Evolutionary conservation across 2,113 vertebrate genomes (phyloP), one percentile per base, ranked within the genome.

Genomic region (Aptenodytes forsteri): DNA sequence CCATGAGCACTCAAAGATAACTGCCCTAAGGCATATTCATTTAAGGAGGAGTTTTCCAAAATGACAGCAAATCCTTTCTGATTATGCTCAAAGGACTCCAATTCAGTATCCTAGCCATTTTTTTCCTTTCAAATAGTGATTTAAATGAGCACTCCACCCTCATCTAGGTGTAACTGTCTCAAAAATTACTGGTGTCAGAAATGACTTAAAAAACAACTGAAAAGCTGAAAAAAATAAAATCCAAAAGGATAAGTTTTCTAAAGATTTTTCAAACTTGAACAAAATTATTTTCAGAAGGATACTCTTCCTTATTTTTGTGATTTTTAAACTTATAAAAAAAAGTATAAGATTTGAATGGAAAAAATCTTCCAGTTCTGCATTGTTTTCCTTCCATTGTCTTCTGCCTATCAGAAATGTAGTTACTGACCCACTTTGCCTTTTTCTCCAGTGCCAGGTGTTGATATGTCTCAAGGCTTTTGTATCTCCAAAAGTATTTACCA

Each of bases 1-100:
- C 58, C 32, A 7, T 90, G 30, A 50, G 8, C 36, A 92, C n/a
- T 93, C 49, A 66, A 65, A 83, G 47, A 72, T 77, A 90, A 85
- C 36, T 66, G 66, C 66, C 67, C 7, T 58, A 71, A 96, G 90
- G 67, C 10, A 36, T 50, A 70, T 38, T 95, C 88, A 64, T 86
- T 93, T 81, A 81, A 95, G 85, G 83, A 91, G 67, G 55, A 83
- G 30, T 62, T 90, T 96, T 77, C 9, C 22, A 90, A 86, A 95
- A 96, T 78, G 92, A 96, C 90, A 96, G 71, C 46, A 81, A 50
- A 91, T 97, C 95, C 18, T 83, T 83, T 95, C 83, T 93, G 71
- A 94, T 95, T 92, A 93, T 29, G 27, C 71, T 94, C 93, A 94
- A 75, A 50, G 20, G 55, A 22, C 21, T 73, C 25, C 23, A 75